Percentiles rank a stretch among this genome's conserved stretches.
Evolutionary conservation across 2,888 invertebrate genomes (phyloP).

Genomic region (Dryocosmus kuriphilus): DNA sequence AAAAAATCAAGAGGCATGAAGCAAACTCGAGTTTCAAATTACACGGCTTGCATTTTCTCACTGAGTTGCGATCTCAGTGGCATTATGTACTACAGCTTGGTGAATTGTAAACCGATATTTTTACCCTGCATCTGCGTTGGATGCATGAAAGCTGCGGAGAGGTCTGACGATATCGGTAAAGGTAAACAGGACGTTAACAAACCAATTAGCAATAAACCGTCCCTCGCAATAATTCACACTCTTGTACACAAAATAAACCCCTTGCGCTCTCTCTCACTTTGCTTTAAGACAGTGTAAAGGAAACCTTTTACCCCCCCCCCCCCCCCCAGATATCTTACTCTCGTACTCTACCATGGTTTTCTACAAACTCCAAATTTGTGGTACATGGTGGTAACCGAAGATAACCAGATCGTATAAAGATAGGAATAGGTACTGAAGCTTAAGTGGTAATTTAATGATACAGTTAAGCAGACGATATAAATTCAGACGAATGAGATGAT

Average conservation of each 20-base stretch:
- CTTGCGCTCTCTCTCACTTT: not conserved
- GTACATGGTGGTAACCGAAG: slow-evolving; percentile 11
- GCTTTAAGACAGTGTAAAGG: not conserved
- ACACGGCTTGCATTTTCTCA: slow-evolving; percentile 21
- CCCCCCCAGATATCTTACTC: not conserved
- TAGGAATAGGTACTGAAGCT: slow-evolving; percentile 17
- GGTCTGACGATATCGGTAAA: slow-evolving; percentile 48
- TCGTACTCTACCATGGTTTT: not conserved
- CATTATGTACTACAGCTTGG: too few relatives aligned
- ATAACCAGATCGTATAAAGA: slow-evolving; percentile 58
- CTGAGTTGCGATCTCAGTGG: slow-evolving; percentile 10
- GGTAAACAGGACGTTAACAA: slow-evolving; percentile 71
- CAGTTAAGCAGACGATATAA: not conserved
- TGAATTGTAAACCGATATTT: slow-evolving; percentile 9
- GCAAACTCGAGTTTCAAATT: slow-evolving; percentile 27
- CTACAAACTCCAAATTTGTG: not conserved
- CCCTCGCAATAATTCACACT: slow-evolving; percentile 67
- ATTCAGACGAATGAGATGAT: not conserved
- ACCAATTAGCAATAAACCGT: slow-evolving; percentile 74
- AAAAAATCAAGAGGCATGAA: slow-evolving; percentile 23
- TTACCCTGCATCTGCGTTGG: slow-evolving; percentile 13
- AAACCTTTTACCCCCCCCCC: not conserved
- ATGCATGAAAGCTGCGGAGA: slow-evolving; percentile 12
- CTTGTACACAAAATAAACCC: slow-evolving; percentile 48
- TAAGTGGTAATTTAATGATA: not conserved